These are phyloP conservation scores for Hycleus phaleratus DNA, from an alignment of 1,140 invertebrate species.

Conservation along the genomic window DNA sequence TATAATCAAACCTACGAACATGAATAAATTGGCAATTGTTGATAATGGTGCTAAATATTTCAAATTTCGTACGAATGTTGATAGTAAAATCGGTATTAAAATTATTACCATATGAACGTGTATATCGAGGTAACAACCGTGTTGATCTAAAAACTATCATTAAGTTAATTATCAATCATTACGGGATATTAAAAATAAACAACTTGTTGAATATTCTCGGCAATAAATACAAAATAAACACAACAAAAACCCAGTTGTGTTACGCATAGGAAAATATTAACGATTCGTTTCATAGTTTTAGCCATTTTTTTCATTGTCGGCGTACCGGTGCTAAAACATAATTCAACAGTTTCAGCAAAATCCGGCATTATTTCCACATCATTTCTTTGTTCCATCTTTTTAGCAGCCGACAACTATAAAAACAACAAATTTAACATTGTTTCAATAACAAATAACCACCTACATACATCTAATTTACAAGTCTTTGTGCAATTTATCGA, in stretches of 20 bases:
- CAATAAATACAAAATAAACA: slow-evolving; percentile 88
- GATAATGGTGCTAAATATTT: slow-evolving; percentile 65
- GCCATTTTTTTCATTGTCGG: slow-evolving; percentile 46
- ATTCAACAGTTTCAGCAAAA: slow-evolving; percentile 69
- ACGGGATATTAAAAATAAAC: slow-evolving; percentile 9
- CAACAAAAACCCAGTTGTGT: slow-evolving; percentile 92
- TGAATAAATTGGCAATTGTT: slow-evolving; percentile 57
- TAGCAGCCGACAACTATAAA: slow-evolving; percentile 58
- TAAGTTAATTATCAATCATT: slow-evolving; percentile 9
- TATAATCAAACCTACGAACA: slow-evolving; percentile 54
- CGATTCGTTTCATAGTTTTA: slow-evolving; percentile 51
- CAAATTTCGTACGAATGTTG: slow-evolving; percentile 66
- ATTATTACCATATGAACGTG: slow-evolving; percentile 61
- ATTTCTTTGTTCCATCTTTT: slow-evolving; percentile 51
- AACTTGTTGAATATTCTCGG: slow-evolving; percentile 69
- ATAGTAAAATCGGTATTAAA: slow-evolving; percentile 60
- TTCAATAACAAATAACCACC: no score
- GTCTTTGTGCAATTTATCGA: no score
- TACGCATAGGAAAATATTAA: slow-evolving; percentile 74
- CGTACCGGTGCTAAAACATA: slow-evolving; percentile 67
- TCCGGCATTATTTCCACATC: slow-evolving; percentile 46
- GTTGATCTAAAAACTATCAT: slow-evolving; percentile 54
- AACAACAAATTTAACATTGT: slow-evolving; percentile 2
- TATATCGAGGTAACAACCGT: slow-evolving; percentile 49
- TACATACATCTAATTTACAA: no score